Evolutionary conservation across 2,888 invertebrate genomes (phyloP), one percentile per base, ranked within the genome.

Genomic region (Meloe dianella): DNA sequence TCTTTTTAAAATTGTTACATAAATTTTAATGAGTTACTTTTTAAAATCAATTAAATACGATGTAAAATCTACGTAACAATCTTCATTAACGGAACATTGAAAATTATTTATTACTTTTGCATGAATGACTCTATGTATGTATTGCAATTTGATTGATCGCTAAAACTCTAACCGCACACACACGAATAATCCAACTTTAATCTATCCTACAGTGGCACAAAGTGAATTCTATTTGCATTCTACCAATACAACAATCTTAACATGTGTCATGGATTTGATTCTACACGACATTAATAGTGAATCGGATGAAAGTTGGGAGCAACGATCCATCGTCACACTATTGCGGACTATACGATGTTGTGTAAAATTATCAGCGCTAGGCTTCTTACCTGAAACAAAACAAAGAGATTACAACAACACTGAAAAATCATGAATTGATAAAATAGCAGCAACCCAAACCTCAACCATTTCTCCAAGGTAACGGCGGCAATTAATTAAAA

Each of bases 161-260:
- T 24, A 22, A 54, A 54, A 24, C 24, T n/a, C n/a, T 54, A 54
- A 54, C 12, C 54, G 22, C 14, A 22, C 12, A 14, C 12, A 24
- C 12, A 54, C 24, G 20, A 20, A 20, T 20, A 47, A 47, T 47
- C 54, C 22, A 54, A 14, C 54, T 24, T 54, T 24, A 54, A 54
- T 54, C 24, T 22, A 54, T 24, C 12, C 12, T 8, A 47, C 20
- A 47, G 47, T 20, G n/a, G n/a, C 47, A 47, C 20, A 20, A 20
- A 47, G 20, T 47, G 41, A 47, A 47, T 20, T 24, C 61, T 32
- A 67, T 67, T 67, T 67, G 67, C 67, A 67, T 67, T 67, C 67
- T 47, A 27, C 30, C n/a, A 32, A 35, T 20, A 35, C 35, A 67
- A 41, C 57, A 56, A 64, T 66, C 60, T 60, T 65, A 59, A 54